phyloP scores from a whole-genome alignment of 2,888 invertebrate genomes.

The Brachyptera risi region DNA sequence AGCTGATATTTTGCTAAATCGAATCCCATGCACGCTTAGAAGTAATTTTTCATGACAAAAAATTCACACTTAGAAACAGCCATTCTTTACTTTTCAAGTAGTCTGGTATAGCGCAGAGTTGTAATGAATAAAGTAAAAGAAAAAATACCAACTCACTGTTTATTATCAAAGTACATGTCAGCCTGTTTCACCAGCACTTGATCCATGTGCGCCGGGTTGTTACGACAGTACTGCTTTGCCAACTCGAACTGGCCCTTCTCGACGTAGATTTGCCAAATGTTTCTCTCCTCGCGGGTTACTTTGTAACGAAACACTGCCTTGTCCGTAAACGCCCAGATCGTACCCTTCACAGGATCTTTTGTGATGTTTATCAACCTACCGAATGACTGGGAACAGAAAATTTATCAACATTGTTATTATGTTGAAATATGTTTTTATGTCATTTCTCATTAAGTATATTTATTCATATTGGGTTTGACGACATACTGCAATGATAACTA shows the following conservation, averaged over 20 bases:
- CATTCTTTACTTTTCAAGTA: no score
- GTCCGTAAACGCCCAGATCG: constrained; percentile 82
- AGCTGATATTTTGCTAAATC: no score
- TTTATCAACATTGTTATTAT: constrained; percentile 23
- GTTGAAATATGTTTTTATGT: neutral
- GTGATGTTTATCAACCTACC: constrained; percentile 76
- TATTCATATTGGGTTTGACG: neutral
- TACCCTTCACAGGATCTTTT: constrained; percentile 69
- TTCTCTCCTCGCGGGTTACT: constrained; percentile 76
- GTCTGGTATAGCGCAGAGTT: no score
- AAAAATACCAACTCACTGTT: constrained; percentile 50
- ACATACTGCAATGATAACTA: no score
- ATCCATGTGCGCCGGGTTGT: constrained; percentile 76
- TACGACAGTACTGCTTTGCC: constrained; percentile 78
- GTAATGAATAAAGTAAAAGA: no score
- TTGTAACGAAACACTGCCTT: constrained; percentile 81
- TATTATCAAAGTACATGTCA: constrained; percentile 73
- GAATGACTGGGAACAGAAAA: constrained; percentile 50
- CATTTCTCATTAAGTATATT: neutral
- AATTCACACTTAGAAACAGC: no score
- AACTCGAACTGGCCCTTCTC: constrained; percentile 80
- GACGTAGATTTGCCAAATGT: constrained; percentile 85
- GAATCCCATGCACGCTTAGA: no score
- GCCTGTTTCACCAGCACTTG: constrained; percentile 85
- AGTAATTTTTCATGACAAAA: no score